Conservation (phyloP, 2,888 invertebrate species). For the Galerucella pusilla region DNA sequence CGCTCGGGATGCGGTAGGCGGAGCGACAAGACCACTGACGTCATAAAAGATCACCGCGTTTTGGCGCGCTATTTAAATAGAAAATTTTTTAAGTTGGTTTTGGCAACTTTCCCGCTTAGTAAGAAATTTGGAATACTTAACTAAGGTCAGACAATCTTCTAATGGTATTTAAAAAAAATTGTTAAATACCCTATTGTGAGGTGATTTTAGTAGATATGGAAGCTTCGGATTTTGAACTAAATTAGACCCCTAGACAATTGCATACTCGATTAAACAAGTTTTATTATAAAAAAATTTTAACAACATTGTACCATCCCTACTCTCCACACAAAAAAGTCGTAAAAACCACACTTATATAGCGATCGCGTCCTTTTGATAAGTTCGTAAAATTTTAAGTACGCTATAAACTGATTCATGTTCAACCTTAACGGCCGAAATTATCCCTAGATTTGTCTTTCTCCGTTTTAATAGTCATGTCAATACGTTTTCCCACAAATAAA, state of each 20-base stretch:
- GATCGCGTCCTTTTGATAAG: constrained; percentile 23
- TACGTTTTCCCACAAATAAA: constrained; percentile 24
- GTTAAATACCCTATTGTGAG: too few species aligned
- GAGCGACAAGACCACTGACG: too few species aligned
- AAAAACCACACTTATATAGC: not conserved
- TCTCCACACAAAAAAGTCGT: constrained; percentile 1
- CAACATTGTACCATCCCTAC: not conserved
- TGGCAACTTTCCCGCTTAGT: too few species aligned
- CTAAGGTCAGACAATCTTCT: too few species aligned
- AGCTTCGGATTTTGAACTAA: too few species aligned
- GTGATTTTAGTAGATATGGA: too few species aligned
- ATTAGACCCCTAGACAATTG: not conserved
- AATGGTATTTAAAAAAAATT: too few species aligned
- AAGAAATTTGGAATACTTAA: too few species aligned
- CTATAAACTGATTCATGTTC: constrained; percentile 43
- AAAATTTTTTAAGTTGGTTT: too few species aligned
- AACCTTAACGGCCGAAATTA: constrained; percentile 33
- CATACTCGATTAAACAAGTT: not conserved
- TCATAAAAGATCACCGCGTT: too few species aligned
- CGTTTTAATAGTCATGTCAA: constrained; percentile 33
- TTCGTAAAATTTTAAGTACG: constrained; percentile 41
- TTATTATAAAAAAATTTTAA: not conserved
- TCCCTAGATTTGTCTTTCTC: constrained; percentile 37
- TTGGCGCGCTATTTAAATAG: too few species aligned
- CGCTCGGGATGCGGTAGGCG: too few species aligned